Evolutionary conservation across 2,888 invertebrate species (phyloP).

Genomic region (Rhamnusium bicolor): DNA sequence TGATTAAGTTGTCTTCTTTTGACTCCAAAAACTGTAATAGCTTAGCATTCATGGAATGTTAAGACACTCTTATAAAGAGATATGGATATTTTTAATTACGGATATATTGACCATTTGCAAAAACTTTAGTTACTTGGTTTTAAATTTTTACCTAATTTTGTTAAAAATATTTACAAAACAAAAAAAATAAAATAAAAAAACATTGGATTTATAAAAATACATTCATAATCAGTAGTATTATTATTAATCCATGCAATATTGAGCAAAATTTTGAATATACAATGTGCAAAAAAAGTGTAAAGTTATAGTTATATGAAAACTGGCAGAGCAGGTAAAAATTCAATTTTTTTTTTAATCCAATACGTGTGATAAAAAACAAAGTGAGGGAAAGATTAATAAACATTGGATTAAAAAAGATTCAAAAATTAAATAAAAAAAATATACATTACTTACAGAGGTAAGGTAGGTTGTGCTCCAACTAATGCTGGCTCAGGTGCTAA

Average conservation of each 20-base stretch:
- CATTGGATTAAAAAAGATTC: slow-evolving; percentile 20
- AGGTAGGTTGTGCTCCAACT: slow-evolving; percentile 72
- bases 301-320: slow-evolving; percentile 11
- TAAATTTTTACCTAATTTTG: slow-evolving; percentile 32
- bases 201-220: slow-evolving; percentile 11
- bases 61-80: no score
- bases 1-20: no score
- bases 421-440: neutral
- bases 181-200: neutral
- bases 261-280: slow-evolving; percentile 19
- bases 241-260: slow-evolving; percentile 22
- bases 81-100: slow-evolving; percentile 1
- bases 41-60: no score
- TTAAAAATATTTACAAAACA: slow-evolving; percentile 29
- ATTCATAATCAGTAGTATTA: slow-evolving; percentile 9
- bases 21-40: no score
- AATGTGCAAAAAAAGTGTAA: slow-evolving; percentile 24
- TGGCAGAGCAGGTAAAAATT: slow-evolving; percentile 32
- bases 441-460: slow-evolving; percentile 75
- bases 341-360: slow-evolving; percentile 15
- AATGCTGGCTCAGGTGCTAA: slow-evolving; percentile 74
- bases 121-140: slow-evolving; percentile 1
- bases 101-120: slow-evolving; percentile 20
- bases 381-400: slow-evolving; percentile 2
- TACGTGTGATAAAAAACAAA: neutral